These are phyloP conservation scores for Nomada goodeniana DNA, from an alignment of 2,888 invertebrate species.

Conservation along the genomic window DNA sequence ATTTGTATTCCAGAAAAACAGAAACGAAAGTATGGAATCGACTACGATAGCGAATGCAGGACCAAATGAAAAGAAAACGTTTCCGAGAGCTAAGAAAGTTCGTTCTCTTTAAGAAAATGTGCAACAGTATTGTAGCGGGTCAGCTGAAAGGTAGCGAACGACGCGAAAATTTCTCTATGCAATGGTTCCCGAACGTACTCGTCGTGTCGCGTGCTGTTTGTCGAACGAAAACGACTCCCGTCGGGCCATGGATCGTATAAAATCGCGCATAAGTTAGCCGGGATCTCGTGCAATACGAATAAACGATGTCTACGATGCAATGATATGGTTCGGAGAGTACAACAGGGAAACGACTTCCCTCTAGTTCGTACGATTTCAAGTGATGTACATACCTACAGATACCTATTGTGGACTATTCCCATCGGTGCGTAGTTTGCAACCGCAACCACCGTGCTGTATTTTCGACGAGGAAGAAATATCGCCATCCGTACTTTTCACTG, in stretches of 20 bases:
- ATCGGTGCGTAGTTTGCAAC: slow-evolving; percentile 25
- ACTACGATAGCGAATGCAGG: no score
- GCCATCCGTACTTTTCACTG: not conserved
- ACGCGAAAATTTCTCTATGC: slow-evolving; percentile 12
- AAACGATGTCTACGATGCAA: slow-evolving; percentile 49
- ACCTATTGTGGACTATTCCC: slow-evolving; percentile 38
- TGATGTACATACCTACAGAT: not conserved
- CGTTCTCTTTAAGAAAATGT: not conserved
- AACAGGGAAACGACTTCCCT: slow-evolving; percentile 28
- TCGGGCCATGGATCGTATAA: slow-evolving; percentile 38
- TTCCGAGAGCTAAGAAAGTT: not conserved
- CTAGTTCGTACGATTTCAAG: not conserved
- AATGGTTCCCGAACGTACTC: not conserved
- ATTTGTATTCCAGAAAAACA: no score
- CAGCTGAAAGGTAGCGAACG: slow-evolving; percentile 16
- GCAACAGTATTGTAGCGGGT: not conserved
- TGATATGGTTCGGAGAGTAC: slow-evolving; percentile 46
- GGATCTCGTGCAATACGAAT: slow-evolving; percentile 39
- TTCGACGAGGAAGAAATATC: slow-evolving; percentile 43
- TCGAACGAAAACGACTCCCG: slow-evolving; percentile 23
- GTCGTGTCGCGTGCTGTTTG: slow-evolving; percentile 25
- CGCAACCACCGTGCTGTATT: slow-evolving; percentile 8
- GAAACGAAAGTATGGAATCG: no score
- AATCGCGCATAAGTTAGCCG: slow-evolving; percentile 48
- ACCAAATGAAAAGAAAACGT: no score